Base-by-base conservation (phyloP, 2,888 invertebrate genomes). In the Drosophila hamatofila region DNA sequence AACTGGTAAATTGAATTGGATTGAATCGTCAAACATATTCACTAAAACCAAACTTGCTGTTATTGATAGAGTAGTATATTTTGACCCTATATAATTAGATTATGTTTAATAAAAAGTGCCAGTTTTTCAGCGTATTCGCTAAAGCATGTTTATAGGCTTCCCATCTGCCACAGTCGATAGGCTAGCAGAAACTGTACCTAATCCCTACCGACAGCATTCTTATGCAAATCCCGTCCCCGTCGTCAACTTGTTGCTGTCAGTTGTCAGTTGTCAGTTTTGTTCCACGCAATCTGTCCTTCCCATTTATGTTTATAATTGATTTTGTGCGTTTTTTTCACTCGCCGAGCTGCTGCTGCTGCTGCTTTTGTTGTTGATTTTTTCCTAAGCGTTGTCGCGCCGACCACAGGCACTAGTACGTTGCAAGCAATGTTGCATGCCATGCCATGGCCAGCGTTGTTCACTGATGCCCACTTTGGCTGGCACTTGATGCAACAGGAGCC, bases 191-290 rank as follows among this genome's bases (percentile, higher is more conserved):
- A 1, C 30, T 42, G 23, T 6, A 9, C 3, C 56, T 23, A 42
- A 33, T 42, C 56, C 42, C 7, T 12, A 21, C 30, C 5, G 14
- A 18, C 25, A 3, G 1, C n/a, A 5, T 12, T 37, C 7, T 6
- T 21, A 42, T 30, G 41, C 56, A 42, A 56, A 30, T 56, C 21
- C 21, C 21, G 18, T 33, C 9, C 21, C 16, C 21, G 21, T n/a
- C 16, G 21, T 42, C 42, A 75, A 83, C 83, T 82, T 84, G 83
- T 83, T 82, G 83, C 81, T 68, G 77, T 79, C 77, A 83, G 72
- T 78, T 78, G 77, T 79, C 77, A 83, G 25, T 46, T 68, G 54
- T 27, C 82, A 66, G 46, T 25, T 68, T 51, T 27, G 56, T 42
- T 51, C 37, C 49, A 66, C 57, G 49, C 72, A 72, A 62, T 63